Conservation (phyloP, 2,113 vertebrate species). For the Hemibagrus wyckioides region DNA sequence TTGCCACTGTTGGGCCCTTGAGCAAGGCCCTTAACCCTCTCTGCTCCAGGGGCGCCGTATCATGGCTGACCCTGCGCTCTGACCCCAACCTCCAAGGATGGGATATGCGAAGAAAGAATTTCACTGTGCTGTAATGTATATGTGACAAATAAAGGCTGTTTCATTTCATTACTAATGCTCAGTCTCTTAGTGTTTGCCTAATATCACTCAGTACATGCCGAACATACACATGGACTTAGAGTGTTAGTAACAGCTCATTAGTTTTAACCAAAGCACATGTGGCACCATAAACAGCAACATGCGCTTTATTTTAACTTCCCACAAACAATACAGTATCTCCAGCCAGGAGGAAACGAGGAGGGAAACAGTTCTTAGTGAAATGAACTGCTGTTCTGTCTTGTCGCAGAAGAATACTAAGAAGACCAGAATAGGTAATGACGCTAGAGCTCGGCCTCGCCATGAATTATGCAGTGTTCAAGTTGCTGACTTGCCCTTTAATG, state of each 20-base stretch:
- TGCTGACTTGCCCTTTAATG: neutral
- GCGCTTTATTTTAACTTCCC: neutral
- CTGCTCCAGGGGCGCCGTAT: too few species aligned
- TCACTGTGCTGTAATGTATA: too few species aligned
- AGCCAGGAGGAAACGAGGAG: neutral
- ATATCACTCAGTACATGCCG: neutral
- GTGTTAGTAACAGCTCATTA: conserved; percentile 11
- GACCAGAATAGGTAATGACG: conserved; percentile 14
- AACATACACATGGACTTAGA: neutral
- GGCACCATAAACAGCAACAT: neutral
- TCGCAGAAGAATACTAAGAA: neutral
- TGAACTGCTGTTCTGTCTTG: neutral
- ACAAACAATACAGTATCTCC: neutral
- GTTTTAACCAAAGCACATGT: neutral
- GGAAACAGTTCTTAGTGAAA: neutral
- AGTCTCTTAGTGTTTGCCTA: neutral
- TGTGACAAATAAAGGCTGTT: too few species aligned
- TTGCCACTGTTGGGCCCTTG: too few species aligned
- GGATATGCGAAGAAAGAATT: too few species aligned
- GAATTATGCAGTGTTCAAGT: conserved; percentile 42
- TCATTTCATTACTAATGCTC: neutral
- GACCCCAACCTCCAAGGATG: too few species aligned
- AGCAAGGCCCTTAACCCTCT: too few species aligned
- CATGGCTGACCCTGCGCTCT: too few species aligned
- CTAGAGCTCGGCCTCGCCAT: neutral